These are phyloP conservation scores for Hyaena hyaena DNA, from an alignment of 2,113 vertebrate genomes.

Conservation along the genomic window DNA sequence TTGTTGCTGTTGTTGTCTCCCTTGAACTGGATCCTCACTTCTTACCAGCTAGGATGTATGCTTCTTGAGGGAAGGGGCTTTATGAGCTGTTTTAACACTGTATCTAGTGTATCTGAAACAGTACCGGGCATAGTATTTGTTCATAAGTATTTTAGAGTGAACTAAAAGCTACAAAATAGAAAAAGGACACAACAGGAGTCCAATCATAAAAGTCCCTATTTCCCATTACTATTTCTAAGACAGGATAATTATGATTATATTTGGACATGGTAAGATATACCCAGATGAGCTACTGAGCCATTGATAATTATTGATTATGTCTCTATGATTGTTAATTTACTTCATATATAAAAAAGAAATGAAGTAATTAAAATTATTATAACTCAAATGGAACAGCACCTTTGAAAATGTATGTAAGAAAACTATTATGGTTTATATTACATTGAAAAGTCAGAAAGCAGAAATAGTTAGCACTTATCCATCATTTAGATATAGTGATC, in stretches of 20 bases:
- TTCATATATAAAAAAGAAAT: not conserved
- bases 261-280: not conserved
- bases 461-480: not conserved
- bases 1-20: too few species aligned
- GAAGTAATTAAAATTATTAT: not conserved
- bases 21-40: not conserved
- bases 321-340: not conserved
- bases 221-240: not conserved
- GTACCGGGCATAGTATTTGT: not conserved
- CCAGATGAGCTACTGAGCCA: not conserved
- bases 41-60: not conserved
- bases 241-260: not conserved
- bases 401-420: slow-evolving; percentile 15
- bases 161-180: not conserved
- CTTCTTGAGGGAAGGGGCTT: not conserved
- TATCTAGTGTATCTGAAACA: not conserved
- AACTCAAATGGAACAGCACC: not conserved
- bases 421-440: not conserved
- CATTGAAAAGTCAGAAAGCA: not conserved
- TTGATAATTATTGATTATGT: not conserved
- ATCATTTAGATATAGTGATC: not conserved
- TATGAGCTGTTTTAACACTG: not conserved
- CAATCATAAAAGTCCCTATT: not conserved
- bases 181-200: not conserved
- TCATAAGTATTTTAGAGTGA: not conserved